Evolutionary conservation across 2,888 invertebrate genomes (phyloP).

Genomic region (Rhyacophila evoluta): DNA sequence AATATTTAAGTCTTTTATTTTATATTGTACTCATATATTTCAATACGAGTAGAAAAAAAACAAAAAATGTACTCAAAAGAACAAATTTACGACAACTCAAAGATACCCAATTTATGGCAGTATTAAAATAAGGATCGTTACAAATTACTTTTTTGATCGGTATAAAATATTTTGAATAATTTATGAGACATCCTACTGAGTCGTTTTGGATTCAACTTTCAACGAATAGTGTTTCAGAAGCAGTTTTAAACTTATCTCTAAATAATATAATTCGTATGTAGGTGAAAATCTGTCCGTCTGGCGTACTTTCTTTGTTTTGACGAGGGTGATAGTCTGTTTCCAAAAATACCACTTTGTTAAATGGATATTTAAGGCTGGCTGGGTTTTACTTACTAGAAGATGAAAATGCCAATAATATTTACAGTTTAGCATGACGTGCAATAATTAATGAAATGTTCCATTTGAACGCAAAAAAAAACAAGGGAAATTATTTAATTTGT

Average conservation of each 20-base stretch:
- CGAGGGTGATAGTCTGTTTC: conserved; percentile 6
- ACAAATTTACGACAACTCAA: no score
- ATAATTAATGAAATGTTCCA: neutral
- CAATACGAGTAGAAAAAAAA: no score
- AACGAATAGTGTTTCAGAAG: neutral
- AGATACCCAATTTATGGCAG: no score
- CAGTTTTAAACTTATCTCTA: neutral
- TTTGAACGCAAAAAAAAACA: no score
- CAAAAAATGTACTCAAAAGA: no score
- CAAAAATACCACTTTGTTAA: neutral
- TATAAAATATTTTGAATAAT: neutral
- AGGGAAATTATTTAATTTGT: no score
- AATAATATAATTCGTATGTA: neutral
- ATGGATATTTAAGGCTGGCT: neutral
- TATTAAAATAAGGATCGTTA: no score
- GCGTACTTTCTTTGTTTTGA: conserved; percentile 6
- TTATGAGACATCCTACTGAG: neutral
- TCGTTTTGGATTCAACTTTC: neutral
- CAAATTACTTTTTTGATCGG: neutral
- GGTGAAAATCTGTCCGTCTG: neutral
- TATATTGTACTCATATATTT: no score
- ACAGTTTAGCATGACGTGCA: neutral
- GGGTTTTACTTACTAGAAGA: neutral
- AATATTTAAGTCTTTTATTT: no score
- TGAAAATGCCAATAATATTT: neutral